phyloP scores from a whole-genome alignment of 2,797 vertebrate genomes.

The Phrynocephalus guinanensis region DNA sequence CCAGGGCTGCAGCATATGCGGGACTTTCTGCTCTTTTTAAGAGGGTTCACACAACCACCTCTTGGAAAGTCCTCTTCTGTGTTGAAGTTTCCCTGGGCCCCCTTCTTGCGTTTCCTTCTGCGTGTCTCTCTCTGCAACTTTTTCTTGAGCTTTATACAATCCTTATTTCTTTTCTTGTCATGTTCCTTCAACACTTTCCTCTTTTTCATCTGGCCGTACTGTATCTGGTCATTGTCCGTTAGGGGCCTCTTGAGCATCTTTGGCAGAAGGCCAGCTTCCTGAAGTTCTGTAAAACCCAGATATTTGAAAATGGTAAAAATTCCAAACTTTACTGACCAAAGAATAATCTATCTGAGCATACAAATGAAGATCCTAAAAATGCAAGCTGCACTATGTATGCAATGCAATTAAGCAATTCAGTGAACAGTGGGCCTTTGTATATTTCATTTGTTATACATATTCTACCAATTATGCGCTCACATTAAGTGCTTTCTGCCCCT shows the following conservation, averaged over 20 bases:
- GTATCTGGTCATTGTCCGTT: slow-evolving; percentile 25
- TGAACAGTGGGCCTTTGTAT: background rate
- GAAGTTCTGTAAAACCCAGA: slow-evolving; percentile 76
- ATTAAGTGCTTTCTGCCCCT: no score
- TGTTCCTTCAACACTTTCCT: slow-evolving; percentile 58
- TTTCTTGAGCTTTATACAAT: slow-evolving; percentile 33
- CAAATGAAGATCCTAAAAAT: background rate
- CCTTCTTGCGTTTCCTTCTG: slow-evolving; percentile 43
- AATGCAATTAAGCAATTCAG: background rate
- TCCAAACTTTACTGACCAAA: background rate
- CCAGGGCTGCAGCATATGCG: slow-evolving; percentile 7
- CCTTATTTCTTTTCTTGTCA: slow-evolving; percentile 20
- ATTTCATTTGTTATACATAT: background rate
- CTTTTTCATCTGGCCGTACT: slow-evolving; percentile 43
- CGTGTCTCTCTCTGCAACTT: background rate
- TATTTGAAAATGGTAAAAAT: slow-evolving; percentile 39
- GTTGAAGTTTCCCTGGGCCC: background rate
- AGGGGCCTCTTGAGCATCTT: slow-evolving; percentile 1
- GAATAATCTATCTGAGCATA: background rate
- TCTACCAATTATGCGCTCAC: background rate
- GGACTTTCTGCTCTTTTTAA: slow-evolving; percentile 36
- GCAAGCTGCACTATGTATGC: background rate
- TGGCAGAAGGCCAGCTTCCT: slow-evolving; percentile 76
- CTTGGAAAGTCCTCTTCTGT: slow-evolving; percentile 72
- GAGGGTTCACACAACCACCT: slow-evolving; percentile 36